Evolutionary conservation across 2,113 vertebrate species (phyloP).

Genomic region (Tursiops truncatus): DNA sequence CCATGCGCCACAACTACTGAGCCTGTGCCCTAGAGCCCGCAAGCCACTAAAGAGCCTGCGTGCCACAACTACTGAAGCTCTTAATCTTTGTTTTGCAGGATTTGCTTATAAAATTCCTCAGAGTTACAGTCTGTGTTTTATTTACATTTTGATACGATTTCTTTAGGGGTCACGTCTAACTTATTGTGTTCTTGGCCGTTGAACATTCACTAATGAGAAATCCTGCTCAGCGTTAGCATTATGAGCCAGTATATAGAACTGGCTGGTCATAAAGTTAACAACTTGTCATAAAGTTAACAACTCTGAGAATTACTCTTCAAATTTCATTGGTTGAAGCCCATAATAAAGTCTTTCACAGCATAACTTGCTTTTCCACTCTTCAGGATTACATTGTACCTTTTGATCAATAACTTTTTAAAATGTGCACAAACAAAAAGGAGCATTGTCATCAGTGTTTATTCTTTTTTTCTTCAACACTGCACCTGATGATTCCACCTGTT

Average conservation of each 20-base stretch:
- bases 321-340: neutral
- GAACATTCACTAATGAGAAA: neutral
- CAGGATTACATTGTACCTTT: neutral
- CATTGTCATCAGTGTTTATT: neutral
- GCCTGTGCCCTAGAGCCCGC: no score
- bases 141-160: neutral
- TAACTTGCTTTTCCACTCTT: neutral
- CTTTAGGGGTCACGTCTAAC: neutral
- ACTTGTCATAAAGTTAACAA: neutral
- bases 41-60: no score
- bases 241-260: neutral
- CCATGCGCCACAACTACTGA: no score
- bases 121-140: neutral
- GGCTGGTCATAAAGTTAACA: neutral
- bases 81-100: neutral
- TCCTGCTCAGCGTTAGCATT: neutral
- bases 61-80: no score
- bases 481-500: neutral
- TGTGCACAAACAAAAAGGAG: neutral
- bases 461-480: neutral
- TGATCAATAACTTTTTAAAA: neutral
- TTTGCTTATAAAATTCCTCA: neutral
- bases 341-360: neutral
- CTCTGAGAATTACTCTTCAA: neutral
- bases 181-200: neutral